Percentiles rank a stretch among this genome's conserved stretches.
These are phyloP conservation scores for Orthonevra nobilis DNA, from an alignment of 2,888 invertebrate species.

Conservation along the genomic window DNA sequence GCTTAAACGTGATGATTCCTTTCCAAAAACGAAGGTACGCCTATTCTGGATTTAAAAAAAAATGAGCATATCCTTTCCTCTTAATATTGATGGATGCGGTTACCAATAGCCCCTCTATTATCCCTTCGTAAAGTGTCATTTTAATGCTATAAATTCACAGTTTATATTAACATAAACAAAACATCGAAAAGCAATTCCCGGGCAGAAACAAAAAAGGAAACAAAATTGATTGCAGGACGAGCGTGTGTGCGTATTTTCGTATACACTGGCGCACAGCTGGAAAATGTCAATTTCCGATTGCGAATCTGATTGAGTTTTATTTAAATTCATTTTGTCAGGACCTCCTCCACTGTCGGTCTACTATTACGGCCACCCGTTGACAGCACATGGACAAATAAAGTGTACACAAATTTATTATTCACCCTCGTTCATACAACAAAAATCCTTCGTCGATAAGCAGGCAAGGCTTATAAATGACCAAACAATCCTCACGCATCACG, in stretches of 20 bases:
- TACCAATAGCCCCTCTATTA: constrained; percentile 15
- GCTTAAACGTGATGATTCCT: constrained; percentile 39
- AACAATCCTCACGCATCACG: not conserved
- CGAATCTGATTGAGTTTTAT: constrained; percentile 64
- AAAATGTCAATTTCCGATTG: constrained; percentile 71
- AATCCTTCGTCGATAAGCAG: constrained; percentile 57
- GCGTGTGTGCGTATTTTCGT: constrained; percentile 43
- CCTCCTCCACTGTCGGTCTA: not conserved
- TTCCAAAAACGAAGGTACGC: constrained; percentile 38
- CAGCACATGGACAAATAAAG: constrained; percentile 46
- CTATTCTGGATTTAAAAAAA: constrained; percentile 27
- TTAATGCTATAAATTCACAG: constrained; percentile 47
- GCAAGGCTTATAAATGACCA: constrained; percentile 45
- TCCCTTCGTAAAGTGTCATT: constrained; percentile 29
- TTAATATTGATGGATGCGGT: constrained; percentile 56
- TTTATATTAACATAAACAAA: constrained; percentile 32
- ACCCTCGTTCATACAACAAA: constrained; percentile 18
- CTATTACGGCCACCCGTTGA: constrained; percentile 42
- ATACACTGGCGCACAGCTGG: constrained; percentile 48
- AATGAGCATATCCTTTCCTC: constrained; percentile 25
- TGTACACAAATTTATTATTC: constrained; percentile 20
- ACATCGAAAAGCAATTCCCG: constrained; percentile 21
- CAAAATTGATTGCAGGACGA: constrained; percentile 48
- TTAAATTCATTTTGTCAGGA: constrained; percentile 62
- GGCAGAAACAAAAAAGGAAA: constrained; percentile 24